phyloP scores from a whole-genome alignment of 2,113 vertebrate species.

The Rallus limicola region DNA sequence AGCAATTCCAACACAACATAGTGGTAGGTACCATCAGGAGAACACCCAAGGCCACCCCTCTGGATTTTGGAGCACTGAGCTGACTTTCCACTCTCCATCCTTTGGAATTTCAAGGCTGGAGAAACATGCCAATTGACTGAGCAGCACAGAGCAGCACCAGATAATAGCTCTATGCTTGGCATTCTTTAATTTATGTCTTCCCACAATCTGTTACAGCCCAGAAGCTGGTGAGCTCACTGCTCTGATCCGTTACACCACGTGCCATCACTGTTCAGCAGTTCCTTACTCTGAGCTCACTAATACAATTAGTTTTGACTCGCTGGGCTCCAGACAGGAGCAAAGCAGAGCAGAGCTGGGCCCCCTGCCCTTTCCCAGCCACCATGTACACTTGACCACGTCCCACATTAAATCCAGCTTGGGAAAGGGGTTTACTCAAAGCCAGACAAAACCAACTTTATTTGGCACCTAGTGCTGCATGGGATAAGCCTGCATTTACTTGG shows the following conservation, averaged over 20 bases:
- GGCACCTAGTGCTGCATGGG: background rate
- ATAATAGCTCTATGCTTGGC: fast-evolving
- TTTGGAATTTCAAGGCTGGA: background rate
- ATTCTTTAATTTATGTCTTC: background rate
- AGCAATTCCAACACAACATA: background rate
- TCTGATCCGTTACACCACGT: background rate
- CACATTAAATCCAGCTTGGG: background rate
- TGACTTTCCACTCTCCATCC: background rate
- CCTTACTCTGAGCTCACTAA: background rate
- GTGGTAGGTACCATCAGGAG: background rate
- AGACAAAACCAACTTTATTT: background rate
- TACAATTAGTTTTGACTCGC: background rate
- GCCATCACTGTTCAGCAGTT: too few relatives aligned
- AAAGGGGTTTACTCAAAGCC: background rate
- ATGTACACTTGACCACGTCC: background rate
- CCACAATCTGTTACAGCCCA: background rate
- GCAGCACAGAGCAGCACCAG: background rate
- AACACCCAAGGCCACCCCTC: background rate
- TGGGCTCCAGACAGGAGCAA: fast-evolving
- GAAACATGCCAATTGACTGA: background rate
- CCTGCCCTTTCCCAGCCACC: background rate
- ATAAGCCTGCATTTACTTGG: background rate
- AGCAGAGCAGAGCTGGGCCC: background rate
- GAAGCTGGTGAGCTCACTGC: background rate
- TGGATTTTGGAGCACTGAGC: background rate